Evolutionary conservation across 2,797 vertebrate genomes (phyloP), one percentile per base, ranked within the genome.

Genomic region (Lagocephalus sceleratus): DNA sequence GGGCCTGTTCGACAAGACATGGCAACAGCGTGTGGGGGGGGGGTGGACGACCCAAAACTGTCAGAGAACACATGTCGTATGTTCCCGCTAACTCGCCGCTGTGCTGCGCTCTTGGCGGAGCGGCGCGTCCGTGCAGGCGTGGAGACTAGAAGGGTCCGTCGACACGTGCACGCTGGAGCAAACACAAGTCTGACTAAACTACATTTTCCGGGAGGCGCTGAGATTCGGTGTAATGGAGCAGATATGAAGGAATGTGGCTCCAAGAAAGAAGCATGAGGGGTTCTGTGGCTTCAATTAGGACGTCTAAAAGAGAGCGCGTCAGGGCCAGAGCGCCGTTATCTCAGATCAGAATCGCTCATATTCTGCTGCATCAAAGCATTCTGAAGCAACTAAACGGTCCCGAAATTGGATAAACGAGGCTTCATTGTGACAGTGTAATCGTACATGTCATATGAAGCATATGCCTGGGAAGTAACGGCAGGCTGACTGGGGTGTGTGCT

Each of bases 401-500:
- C 47, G 79, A 62, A 77, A 76, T 45, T 70, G 57, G 60, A 81
- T 68, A 68, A 75, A 73, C 62, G 57, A 78, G 65, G 54, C 49
- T 66, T 25, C 8, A 63, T 69, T 79, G 63, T 80, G 70, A 62
- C 67, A 67, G 68, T 54, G 54, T 80, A 82, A 82, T 83, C 76
- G 76, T 79, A 80, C 65, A 68, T 74, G 74, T 81, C 71, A 76
- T 72, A 78, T 78, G 70, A 81, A 78, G 71, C 85, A 83, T 82
- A 87, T 83, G 83, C 76, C 76, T 66, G 51, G 53, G 32, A 85
- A 76, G 70, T 64, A 81, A 80, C 73, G 54, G 57, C 57, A 70
- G 72, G 26, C 68, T 81, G 71, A 80, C 68, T 76, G 71, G 75
- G 67, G 78, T 76, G 69, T 80, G 74, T 71, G 76, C 69, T 84